Conservation (phyloP, 2,113 vertebrate species). For the Pedionomus torquatus region DNA sequence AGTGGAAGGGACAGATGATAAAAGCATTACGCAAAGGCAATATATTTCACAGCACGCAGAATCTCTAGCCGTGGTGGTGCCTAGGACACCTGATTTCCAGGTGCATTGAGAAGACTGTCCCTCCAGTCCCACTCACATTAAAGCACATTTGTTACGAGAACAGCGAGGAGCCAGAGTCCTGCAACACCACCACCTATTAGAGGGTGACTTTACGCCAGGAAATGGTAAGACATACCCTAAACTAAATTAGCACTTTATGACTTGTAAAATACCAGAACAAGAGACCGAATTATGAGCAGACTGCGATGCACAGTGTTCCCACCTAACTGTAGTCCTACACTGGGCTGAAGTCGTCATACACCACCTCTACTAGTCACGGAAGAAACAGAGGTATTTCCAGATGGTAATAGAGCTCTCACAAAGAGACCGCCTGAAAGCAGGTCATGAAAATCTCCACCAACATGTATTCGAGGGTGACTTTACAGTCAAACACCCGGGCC, state of each 20-base stretch:
- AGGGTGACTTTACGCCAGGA: neutral
- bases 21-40: accelerated
- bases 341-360: neutral
- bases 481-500: neutral
- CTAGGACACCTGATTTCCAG: neutral
- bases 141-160: neutral
- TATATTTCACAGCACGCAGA: neutral
- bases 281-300: accelerated
- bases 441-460: neutral
- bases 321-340: neutral
- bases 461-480: too few species aligned
- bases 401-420: neutral
- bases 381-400: neutral
- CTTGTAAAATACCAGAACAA: neutral
- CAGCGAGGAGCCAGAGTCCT: neutral
- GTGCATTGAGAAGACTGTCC: neutral
- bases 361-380: neutral
- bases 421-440: neutral
- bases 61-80: neutral
- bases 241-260: neutral
- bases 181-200: neutral
- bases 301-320: neutral
- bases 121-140: neutral
- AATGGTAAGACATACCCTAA: neutral
- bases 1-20: neutral